Evolutionary conservation across 2,113 vertebrate species (phyloP).

Genomic region (Bos javanicus): DNA sequence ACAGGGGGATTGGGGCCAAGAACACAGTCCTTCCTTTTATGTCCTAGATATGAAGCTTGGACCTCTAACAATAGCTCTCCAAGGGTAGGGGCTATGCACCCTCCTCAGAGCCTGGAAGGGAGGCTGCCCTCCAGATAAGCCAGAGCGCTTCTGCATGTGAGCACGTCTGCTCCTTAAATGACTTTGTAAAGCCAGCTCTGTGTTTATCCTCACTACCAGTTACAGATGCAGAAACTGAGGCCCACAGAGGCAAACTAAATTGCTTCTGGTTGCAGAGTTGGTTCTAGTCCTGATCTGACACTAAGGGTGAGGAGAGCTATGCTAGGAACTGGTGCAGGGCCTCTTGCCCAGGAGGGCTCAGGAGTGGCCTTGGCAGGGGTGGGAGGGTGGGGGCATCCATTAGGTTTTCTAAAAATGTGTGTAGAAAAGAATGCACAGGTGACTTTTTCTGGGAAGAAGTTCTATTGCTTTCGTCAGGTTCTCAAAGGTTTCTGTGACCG

Average conservation of each 20-base stretch:
- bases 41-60: background rate
- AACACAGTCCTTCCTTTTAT: background rate
- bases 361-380: background rate
- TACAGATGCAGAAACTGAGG: background rate
- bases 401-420: background rate
- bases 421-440: background rate
- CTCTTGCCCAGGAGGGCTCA: background rate
- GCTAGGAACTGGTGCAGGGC: background rate
- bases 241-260: background rate
- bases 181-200: background rate
- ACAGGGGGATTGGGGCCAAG: background rate
- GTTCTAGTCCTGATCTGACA: background rate
- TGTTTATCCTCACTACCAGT: background rate
- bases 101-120: background rate
- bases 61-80: background rate
- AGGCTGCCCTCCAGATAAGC: background rate
- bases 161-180: background rate
- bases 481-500: background rate
- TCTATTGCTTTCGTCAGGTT: background rate
- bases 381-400: too few species aligned
- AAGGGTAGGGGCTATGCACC: rapidly evolving
- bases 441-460: background rate
- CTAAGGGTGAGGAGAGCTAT: background rate
- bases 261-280: background rate
- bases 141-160: background rate